phyloP scores from a whole-genome alignment of 2,888 invertebrate genomes.

The Agrotis puta region DNA sequence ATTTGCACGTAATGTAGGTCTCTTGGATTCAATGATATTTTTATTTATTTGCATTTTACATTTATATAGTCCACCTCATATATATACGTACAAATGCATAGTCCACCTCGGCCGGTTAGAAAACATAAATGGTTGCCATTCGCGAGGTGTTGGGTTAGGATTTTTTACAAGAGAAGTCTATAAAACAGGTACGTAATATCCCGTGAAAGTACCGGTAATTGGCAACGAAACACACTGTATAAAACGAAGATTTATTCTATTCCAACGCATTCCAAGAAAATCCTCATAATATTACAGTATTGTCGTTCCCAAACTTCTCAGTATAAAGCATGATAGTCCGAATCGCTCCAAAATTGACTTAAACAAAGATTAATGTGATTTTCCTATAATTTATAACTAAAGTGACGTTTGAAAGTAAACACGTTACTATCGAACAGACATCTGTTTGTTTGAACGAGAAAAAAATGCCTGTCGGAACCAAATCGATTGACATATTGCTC shows the following conservation, averaged over 20 bases:
- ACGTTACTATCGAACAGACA: slow-evolving; percentile 74
- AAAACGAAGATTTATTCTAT: background rate
- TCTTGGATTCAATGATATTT: too few relatives aligned
- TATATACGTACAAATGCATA: too few relatives aligned
- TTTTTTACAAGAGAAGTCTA: too few relatives aligned
- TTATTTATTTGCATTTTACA: too few relatives aligned
- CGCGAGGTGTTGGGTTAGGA: too few relatives aligned
- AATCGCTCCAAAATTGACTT: slow-evolving; percentile 53
- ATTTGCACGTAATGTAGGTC: too few relatives aligned
- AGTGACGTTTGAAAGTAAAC: slow-evolving; percentile 82
- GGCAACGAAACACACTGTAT: too few relatives aligned
- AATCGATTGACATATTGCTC: slow-evolving; percentile 85
- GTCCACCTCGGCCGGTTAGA: too few relatives aligned
- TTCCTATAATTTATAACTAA: slow-evolving; percentile 75
- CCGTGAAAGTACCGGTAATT: too few relatives aligned
- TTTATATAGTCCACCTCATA: too few relatives aligned
- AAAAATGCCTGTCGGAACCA: slow-evolving; percentile 81
- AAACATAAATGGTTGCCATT: too few relatives aligned
- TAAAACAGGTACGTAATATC: too few relatives aligned
- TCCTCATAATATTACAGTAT: slow-evolving; percentile 39
- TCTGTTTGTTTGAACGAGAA: slow-evolving; percentile 82
- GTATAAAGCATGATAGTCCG: slow-evolving; percentile 23
- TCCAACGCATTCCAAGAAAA: slow-evolving; percentile 30
- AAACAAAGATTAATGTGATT: slow-evolving; percentile 72
- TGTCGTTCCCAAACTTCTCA: slow-evolving; percentile 35